A percentile compares a stretch with the other conserved stretches of the same genome.
These are phyloP conservation scores for Eupithecia tripunctaria DNA, from an alignment of 2,888 invertebrate genomes.

Conservation along the genomic window DNA sequence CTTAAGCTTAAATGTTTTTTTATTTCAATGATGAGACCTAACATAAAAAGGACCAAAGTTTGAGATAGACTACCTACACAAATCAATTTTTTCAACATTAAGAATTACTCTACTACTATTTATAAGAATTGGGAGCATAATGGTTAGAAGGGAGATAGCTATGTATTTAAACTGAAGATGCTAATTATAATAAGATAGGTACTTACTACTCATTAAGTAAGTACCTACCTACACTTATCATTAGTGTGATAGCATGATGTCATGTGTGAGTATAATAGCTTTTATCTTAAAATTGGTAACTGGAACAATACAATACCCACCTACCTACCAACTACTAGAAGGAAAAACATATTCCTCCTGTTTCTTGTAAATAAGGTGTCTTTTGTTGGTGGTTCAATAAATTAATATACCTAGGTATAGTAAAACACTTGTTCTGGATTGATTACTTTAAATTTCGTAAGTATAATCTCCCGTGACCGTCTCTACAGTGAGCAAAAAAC, in stretches of 20 bases:
- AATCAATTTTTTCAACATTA: not conserved
- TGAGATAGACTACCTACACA: not conserved
- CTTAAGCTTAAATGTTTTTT: not conserved
- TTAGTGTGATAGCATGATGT: conserved; percentile 42
- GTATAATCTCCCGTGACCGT: too few species aligned
- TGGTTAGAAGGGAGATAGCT: not conserved
- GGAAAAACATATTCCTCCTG: not conserved
- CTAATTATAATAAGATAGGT: conserved; percentile 10
- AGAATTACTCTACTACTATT: not conserved
- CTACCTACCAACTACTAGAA: conserved; percentile 8
- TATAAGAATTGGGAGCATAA: not conserved
- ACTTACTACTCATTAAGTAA: conserved; percentile 35
- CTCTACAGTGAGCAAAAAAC: not conserved
- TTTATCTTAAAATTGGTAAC: conserved; percentile 29
- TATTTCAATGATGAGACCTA: not conserved
- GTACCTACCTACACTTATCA: conserved; percentile 41
- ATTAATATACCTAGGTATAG: not conserved
- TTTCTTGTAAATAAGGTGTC: not conserved
- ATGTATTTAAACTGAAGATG: not conserved
- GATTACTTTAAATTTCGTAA: not conserved
- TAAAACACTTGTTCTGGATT: not conserved
- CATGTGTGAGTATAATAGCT: conserved; percentile 31
- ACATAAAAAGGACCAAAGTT: not conserved
- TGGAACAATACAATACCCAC: conserved; percentile 24
- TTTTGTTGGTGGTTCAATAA: not conserved